A percentile compares a stretch with the other conserved stretches of the same genome.
Evolutionary conservation across 2,797 vertebrate species (phyloP).

Genomic region (Argentina silus): DNA sequence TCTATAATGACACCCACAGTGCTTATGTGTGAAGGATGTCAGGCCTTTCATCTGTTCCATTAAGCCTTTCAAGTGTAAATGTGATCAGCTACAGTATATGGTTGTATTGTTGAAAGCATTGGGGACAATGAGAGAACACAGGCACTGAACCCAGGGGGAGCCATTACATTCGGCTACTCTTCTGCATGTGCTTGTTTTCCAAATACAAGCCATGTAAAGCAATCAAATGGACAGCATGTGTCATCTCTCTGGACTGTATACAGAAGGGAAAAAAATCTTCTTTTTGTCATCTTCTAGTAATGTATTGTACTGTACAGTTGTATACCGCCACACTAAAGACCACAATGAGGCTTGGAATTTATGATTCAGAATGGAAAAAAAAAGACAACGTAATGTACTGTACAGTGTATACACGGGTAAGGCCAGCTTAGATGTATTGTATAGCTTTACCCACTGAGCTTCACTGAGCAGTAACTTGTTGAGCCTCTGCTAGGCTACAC

Average conservation of each 20-base stretch:
- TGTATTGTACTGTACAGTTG: too few species aligned
- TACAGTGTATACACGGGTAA: too few species aligned
- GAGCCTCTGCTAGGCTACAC: conserved; percentile 42
- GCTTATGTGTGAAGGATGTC: not conserved
- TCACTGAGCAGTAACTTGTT: conserved; percentile 46
- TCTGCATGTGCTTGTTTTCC: not conserved
- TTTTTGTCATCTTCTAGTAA: too few species aligned
- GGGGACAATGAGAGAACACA: not conserved
- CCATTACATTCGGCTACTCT: not conserved
- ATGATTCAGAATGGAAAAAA: too few species aligned
- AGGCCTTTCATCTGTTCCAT: not conserved
- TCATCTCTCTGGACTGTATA: too few species aligned
- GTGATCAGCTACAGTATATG: not conserved
- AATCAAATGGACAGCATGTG: too few species aligned
- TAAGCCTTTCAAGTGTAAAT: not conserved
- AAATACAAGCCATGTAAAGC: too few species aligned
- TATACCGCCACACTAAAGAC: too few species aligned
- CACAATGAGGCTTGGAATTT: too few species aligned
- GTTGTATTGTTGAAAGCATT: not conserved
- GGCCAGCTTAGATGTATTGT: too few species aligned
- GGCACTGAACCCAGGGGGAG: not conserved
- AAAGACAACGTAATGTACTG: too few species aligned
- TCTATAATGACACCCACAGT: not conserved
- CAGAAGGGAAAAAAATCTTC: too few species aligned
- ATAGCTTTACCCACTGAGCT: conserved; percentile 8